phyloP scores from a whole-genome alignment of 1,140 invertebrate genomes.

The Scylla paramamosain region DNA sequence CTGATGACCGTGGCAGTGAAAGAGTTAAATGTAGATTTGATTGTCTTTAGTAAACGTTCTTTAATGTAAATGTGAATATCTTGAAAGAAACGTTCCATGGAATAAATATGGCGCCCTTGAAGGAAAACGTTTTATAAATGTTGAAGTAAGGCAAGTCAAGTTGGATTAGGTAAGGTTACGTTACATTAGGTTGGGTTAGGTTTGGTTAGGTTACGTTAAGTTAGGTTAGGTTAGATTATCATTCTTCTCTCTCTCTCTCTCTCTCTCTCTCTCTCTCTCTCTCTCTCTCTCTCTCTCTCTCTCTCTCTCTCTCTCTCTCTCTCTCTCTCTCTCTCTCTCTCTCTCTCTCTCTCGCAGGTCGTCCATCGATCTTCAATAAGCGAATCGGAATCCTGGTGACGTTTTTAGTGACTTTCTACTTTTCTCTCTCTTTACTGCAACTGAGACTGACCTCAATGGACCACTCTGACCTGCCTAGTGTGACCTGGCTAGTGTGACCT shows the following conservation, averaged over 20 bases:
- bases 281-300: background rate
- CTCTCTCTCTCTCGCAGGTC: background rate
- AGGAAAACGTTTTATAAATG: no score
- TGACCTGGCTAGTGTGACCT: no score
- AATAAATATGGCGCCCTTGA: no score
- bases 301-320: background rate
- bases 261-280: background rate
- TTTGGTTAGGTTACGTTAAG: background rate
- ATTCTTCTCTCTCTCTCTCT: background rate
- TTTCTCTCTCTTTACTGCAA: background rate
- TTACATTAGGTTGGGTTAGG: background rate
- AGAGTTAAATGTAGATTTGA: no score
- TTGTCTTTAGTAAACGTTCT: no score
- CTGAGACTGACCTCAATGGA: no score
- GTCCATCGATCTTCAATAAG: background rate
- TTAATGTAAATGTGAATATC: no score
- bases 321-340: constrained; percentile 31
- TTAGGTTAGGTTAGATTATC: background rate
- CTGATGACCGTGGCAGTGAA: no score
- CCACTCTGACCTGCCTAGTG: no score
- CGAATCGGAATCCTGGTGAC: background rate
- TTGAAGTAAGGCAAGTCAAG: no score
- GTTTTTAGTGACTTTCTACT: background rate
- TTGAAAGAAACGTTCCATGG: no score
- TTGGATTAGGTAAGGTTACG: background rate